Conservation (phyloP, 2,113 vertebrate species). For the Bathybates hornii region DNA sequence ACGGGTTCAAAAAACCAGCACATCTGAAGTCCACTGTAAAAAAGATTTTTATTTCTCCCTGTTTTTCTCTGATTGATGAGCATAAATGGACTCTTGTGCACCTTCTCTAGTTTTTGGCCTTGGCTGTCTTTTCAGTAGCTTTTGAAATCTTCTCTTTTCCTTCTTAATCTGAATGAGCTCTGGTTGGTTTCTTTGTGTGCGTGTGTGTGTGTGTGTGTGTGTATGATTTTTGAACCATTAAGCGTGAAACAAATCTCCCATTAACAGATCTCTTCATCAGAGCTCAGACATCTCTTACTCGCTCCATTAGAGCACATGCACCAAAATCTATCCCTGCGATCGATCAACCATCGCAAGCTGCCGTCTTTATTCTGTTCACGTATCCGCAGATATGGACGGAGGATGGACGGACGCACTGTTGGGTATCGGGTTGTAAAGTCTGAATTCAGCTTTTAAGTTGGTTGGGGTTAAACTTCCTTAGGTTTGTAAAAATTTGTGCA, state of each 20-base stretch:
- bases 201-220: not conserved
- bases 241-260: slow-evolving; percentile 26
- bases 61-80: not conserved
- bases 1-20: not conserved
- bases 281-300: slow-evolving; percentile 16
- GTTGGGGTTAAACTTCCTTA: not conserved
- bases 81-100: not conserved
- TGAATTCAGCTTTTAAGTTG: not conserved
- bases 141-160: not conserved
- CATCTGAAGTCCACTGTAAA: not conserved
- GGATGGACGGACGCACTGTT: not conserved
- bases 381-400: not conserved
- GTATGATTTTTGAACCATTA: not conserved
- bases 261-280: slow-evolving; percentile 20
- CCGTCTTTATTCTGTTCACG: not conserved
- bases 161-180: not conserved
- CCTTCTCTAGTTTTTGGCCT: not conserved
- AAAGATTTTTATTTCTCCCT: not conserved
- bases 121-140: not conserved
- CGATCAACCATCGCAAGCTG: not conserved
- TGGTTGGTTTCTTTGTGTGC: not conserved
- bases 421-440: not conserved
- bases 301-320: slow-evolving; percentile 11
- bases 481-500: not conserved
- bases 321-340: slow-evolving; percentile 21